Evolutionary conservation across 92 coral and sea anemone genomes (phyloP).

Genomic region (Umimayanthus chanpuru): DNA sequence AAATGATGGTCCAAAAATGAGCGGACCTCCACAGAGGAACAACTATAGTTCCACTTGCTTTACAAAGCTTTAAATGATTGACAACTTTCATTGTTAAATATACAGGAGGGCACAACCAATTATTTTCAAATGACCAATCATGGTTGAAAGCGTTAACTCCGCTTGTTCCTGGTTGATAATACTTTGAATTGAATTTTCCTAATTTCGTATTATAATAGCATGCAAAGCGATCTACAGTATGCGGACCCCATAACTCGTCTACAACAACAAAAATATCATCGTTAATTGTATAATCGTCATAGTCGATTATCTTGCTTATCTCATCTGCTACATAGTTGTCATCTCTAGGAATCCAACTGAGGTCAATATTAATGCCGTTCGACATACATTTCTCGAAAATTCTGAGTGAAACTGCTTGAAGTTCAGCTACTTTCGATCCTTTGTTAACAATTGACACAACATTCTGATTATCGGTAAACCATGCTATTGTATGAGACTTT

Average conservation of each 20-base stretch:
- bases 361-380: constrained; percentile 44
- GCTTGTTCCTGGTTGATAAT: constrained; percentile 59
- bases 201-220: constrained; percentile 60
- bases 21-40: constrained; percentile 66
- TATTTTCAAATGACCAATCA: constrained; percentile 31
- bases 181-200: constrained; percentile 37
- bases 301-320: constrained; percentile 42
- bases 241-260: constrained; percentile 63
- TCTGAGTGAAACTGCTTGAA: constrained; percentile 50
- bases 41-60: constrained; percentile 45
- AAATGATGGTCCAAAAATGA: constrained; percentile 63
- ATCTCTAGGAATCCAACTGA: constrained; percentile 57
- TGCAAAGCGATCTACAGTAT: constrained; percentile 55
- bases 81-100: constrained; percentile 12
- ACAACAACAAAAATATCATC: constrained; percentile 46
- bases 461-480: constrained; percentile 52
- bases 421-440: constrained; percentile 55
- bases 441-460: constrained; percentile 30
- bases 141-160: constrained; percentile 71
- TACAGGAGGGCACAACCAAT: constrained; percentile 30
- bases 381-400: constrained; percentile 38
- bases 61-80: constrained; percentile 45
- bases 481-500: constrained; percentile 42
- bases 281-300: constrained; percentile 47
- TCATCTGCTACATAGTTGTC: constrained; percentile 48